These are phyloP conservation scores for Mesochorus sp. DNA, from an alignment of 2,888 invertebrate species.

Conservation along the genomic window DNA sequence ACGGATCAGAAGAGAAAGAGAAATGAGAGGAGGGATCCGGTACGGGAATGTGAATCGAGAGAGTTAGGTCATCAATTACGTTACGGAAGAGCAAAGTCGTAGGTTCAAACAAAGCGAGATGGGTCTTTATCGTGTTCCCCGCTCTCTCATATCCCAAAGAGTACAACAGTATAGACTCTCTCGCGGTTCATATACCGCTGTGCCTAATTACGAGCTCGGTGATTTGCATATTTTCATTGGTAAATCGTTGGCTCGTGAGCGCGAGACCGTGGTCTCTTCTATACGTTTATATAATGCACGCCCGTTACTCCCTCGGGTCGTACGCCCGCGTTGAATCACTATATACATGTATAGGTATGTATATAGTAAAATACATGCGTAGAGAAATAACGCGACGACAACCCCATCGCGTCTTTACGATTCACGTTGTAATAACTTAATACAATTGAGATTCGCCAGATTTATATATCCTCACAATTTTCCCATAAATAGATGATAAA, in stretches of 20 bases:
- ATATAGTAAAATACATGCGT: not conserved
- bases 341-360: constrained; percentile 2
- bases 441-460: constrained; percentile 15
- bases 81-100: constrained; percentile 81
- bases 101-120: constrained; percentile 78
- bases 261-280: constrained; percentile 40
- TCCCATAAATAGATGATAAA: too few species aligned
- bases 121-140: constrained; percentile 52
- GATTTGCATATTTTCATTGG: constrained; percentile 77
- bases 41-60: constrained; percentile 45
- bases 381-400: constrained; percentile 1
- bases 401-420: constrained; percentile 32
- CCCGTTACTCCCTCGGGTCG: constrained; percentile 18
- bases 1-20: not conserved
- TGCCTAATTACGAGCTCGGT: constrained; percentile 76
- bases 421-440: constrained; percentile 37
- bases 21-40: constrained; percentile 29
- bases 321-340: constrained; percentile 8
- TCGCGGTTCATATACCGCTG: constrained; percentile 77
- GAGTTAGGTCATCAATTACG: constrained; percentile 79
- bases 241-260: constrained; percentile 63
- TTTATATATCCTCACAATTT: not conserved
- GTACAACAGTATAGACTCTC: constrained; percentile 10
- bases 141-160: constrained; percentile 13
- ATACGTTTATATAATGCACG: not conserved